Evolutionary conservation across 2,888 invertebrate genomes (phyloP).

Genomic region (Pristionchus exspectatus): DNA sequence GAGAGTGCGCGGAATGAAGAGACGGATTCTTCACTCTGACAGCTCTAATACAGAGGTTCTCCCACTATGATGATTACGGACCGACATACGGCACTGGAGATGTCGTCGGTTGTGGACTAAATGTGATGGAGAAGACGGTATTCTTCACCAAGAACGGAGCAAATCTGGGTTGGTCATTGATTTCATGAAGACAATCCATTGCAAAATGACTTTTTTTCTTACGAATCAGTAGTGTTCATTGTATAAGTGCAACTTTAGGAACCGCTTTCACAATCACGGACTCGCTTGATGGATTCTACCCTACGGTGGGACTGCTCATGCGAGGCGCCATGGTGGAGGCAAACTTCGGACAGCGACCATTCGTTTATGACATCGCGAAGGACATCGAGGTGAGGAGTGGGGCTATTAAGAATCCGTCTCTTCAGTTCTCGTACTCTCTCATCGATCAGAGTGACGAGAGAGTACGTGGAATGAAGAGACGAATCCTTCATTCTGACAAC

Average conservation of each 20-base stretch:
- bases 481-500: too few species aligned
- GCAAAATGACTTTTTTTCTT: too few species aligned
- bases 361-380: constrained; percentile 96
- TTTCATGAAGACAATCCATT: too few species aligned
- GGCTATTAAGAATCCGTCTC: too few species aligned
- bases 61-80: not conserved
- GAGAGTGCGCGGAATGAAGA: too few species aligned
- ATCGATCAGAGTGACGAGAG: too few species aligned
- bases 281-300: constrained; percentile 91
- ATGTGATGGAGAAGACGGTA: constrained; percentile 97
- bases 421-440: too few species aligned
- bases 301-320: constrained; percentile 97
- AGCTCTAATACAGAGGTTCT: not conserved
- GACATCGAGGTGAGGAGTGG: constrained; percentile 82
- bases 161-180: constrained; percentile 84
- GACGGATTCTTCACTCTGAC: too few species aligned
- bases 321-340: constrained; percentile 96
- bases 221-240: too few species aligned
- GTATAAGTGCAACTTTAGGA: too few species aligned
- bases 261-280: constrained; percentile 95
- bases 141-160: constrained; percentile 99
- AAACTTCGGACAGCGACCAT: constrained; percentile 97
- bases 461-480: too few species aligned
- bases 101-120: constrained; percentile 95
- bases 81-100: constrained; percentile 58